Percentiles rank a stretch among this genome's conserved stretches.
These are phyloP conservation scores for Tragopan temminckii DNA, from an alignment of 2,797 vertebrate genomes.

Conservation along the genomic window DNA sequence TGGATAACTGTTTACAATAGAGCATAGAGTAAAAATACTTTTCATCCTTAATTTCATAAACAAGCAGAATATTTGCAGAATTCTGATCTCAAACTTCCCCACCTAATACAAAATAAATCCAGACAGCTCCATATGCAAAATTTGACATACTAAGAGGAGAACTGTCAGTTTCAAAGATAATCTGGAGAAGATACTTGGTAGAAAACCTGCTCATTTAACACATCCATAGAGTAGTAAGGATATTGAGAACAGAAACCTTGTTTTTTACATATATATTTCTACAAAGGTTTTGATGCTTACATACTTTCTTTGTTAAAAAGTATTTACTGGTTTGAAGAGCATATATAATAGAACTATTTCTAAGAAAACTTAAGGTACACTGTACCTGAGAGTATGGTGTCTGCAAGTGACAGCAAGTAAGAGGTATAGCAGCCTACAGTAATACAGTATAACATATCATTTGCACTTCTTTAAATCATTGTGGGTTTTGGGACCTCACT, in stretches of 20 bases:
- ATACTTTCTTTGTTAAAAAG: not conserved
- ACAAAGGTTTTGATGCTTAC: not conserved
- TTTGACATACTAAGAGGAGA: not conserved
- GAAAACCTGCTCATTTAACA: not conserved
- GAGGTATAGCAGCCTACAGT: accelerated
- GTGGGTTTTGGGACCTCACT: not conserved
- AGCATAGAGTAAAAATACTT: not conserved
- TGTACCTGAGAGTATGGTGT: accelerated
- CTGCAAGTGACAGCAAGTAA: not conserved
- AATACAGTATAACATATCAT: not conserved
- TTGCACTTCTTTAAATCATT: not conserved
- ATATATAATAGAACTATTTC: not conserved
- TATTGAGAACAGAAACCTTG: not conserved
- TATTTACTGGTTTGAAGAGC: not conserved
- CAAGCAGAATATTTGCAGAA: accelerated
- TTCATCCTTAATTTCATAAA: not conserved
- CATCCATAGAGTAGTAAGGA: not conserved
- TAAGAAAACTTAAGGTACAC: not conserved
- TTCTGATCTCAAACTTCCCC: accelerated
- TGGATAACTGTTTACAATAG: not conserved
- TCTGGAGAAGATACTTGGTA: no score
- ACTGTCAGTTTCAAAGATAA: not conserved
- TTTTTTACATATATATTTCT: not conserved
- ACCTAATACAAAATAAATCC: not conserved
- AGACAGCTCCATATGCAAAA: not conserved